Evolutionary conservation across 2,113 vertebrate species (phyloP), one percentile per base, ranked within the genome.

Genomic region (Triplophysa dalaica): DNA sequence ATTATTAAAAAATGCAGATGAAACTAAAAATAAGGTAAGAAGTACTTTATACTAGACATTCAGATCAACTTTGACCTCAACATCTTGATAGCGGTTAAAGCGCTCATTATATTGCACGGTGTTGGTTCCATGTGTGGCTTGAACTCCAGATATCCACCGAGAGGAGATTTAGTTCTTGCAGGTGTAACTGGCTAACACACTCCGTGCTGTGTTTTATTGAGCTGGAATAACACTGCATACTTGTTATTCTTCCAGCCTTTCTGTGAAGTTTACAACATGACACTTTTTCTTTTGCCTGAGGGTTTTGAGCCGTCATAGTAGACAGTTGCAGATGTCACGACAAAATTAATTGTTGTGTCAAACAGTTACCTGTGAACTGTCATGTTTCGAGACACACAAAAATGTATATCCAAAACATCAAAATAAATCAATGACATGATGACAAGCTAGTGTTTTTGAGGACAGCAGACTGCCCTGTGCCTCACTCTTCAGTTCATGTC

Each of bases 41-140:
- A 64, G 72, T 62, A 45, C 43, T 62, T 50, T 41, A 56, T 52
- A 41, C 14, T 60, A 66, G 33, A 80, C 78, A 65, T 73, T 60
- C 58, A 74, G 38, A 43, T n/a, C 38, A n/a, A 29, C 56, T 48
- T 66, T 73, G 62, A 61, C 12, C 69, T 65, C 24, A 22, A 77
- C 45, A 70, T 69, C 66, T 60, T 60, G 66, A 70, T 11, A n/a
- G 77, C 58, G 62, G 77, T 79, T 81, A 61, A 22, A 60, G 33
- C 11, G 43, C 58, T 70, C 43, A 54, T 61, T 69, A 24, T 58
- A 50, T 50, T 79, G 68, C 60, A 72, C 38, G 16, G 58, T 50
- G 67, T 43, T 50, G 45, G n/a, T 56, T 74, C 33, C 73, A 54
- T 41, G 43, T 73, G 79, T 45, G 52, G 14, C 33, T 21, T 19